These are phyloP conservation scores for Halcyon badia DNA, from an alignment of 2,797 vertebrate species.

Conservation along the genomic window DNA sequence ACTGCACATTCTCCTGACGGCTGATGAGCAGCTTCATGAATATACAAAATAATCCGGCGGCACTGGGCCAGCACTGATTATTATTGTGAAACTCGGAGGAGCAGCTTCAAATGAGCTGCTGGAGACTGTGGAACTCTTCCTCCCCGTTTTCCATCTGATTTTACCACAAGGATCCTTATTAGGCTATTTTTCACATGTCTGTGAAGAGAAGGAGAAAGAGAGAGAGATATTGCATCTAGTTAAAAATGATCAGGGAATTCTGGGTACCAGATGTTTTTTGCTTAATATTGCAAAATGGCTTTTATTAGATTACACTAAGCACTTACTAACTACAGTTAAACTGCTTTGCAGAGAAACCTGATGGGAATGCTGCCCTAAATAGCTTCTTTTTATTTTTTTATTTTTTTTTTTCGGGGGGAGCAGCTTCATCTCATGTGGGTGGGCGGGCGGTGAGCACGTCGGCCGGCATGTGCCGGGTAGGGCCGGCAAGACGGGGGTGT, in stretches of 20 bases:
- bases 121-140: conserved; percentile 82
- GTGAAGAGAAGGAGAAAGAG: conserved; percentile 81
- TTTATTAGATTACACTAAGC: conserved; percentile 89
- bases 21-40: conserved; percentile 90
- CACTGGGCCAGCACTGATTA: conserved; percentile 90
- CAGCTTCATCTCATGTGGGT: background rate
- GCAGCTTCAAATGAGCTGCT: conserved; percentile 85
- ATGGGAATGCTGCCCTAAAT: conserved; percentile 85
- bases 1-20: conserved; percentile 90
- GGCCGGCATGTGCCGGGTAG: fast-evolving
- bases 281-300: conserved; percentile 90
- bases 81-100: conserved; percentile 85
- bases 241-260: conserved; percentile 89
- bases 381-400: conserved; percentile 70
- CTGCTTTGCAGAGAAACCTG: conserved; percentile 84
- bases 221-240: conserved; percentile 85
- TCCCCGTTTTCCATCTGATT: conserved; percentile 86
- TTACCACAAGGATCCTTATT: conserved; percentile 87
- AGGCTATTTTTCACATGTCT: conserved; percentile 87
- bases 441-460: fast-evolving
- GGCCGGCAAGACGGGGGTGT: fast-evolving
- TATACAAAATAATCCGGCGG: conserved; percentile 89
- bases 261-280: conserved; percentile 90
- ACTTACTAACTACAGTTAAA: conserved; percentile 89
- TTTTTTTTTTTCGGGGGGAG: background rate